Evolutionary conservation across 2,888 invertebrate species (phyloP).

Genomic region (Hetaerina titia): DNA sequence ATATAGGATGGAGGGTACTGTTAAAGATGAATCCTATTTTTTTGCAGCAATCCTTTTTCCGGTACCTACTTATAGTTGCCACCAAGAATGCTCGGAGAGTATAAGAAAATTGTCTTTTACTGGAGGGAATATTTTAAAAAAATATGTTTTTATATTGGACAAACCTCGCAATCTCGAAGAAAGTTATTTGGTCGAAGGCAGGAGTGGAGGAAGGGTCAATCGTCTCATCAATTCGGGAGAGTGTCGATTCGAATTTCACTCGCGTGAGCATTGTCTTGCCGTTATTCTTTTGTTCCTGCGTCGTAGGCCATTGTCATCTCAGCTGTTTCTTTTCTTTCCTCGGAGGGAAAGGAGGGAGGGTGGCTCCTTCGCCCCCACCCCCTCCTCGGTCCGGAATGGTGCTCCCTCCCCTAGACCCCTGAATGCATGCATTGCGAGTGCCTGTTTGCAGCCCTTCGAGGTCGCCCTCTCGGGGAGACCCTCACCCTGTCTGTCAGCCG

Average conservation of each 20-base stretch:
- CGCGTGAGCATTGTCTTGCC: background rate
- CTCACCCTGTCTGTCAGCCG: too few species aligned
- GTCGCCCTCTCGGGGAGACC: too few species aligned
- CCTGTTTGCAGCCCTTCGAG: too few species aligned
- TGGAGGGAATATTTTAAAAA: too few species aligned
- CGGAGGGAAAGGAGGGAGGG: background rate
- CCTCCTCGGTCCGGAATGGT: background rate
- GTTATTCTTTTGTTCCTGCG: background rate
- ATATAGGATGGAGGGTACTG: too few species aligned
- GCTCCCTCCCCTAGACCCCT: background rate
- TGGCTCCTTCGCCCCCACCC: background rate
- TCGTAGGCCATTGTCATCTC: conserved; percentile 26
- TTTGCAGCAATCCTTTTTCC: too few species aligned
- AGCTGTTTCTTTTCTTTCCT: background rate
- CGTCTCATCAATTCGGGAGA: background rate
- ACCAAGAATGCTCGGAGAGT: too few species aligned
- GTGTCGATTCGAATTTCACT: background rate
- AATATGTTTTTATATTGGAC: too few species aligned
- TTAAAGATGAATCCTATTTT: too few species aligned
- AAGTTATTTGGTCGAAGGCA: background rate
- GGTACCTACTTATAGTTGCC: too few species aligned
- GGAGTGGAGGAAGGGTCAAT: background rate
- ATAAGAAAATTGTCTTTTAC: too few species aligned
- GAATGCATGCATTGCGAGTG: too few species aligned
- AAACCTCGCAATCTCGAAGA: background rate